phyloP scores from a whole-genome alignment of 2,797 vertebrate species.

The Propithecus perrieri region DNA sequence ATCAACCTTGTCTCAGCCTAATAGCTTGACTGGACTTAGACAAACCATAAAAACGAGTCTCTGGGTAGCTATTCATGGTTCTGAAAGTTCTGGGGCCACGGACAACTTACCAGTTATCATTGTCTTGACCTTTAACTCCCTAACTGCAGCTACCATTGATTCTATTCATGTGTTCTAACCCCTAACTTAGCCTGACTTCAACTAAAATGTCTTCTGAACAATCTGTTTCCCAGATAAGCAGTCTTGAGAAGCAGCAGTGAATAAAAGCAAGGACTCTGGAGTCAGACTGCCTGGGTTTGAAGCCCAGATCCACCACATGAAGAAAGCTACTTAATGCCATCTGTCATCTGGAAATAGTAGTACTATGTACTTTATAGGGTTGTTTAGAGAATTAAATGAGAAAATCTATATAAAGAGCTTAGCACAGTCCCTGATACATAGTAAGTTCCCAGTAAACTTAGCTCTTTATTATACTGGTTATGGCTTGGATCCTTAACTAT shows the following conservation, averaged over 20 bases:
- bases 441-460: background rate
- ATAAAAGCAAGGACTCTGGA: background rate
- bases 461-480: slow-evolving; percentile 13
- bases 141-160: background rate
- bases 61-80: background rate
- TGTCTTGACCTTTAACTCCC: background rate
- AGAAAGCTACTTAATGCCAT: background rate
- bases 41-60: background rate
- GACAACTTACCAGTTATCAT: background rate
- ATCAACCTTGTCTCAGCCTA: background rate
- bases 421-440: background rate
- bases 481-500: slow-evolving; percentile 10
- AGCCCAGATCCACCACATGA: background rate
- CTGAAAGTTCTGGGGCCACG: background rate
- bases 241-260: background rate
- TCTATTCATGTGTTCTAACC: background rate
- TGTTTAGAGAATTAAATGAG: slow-evolving; percentile 20
- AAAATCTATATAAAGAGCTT: background rate
- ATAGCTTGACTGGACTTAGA: background rate
- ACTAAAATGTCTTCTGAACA: background rate
- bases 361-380: background rate
- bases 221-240: background rate
- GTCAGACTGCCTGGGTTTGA: background rate
- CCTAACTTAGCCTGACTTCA: background rate
- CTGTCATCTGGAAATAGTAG: background rate